Base-by-base conservation (phyloP, 2,797 vertebrate genomes). In the Meriones psammophilus region DNA sequence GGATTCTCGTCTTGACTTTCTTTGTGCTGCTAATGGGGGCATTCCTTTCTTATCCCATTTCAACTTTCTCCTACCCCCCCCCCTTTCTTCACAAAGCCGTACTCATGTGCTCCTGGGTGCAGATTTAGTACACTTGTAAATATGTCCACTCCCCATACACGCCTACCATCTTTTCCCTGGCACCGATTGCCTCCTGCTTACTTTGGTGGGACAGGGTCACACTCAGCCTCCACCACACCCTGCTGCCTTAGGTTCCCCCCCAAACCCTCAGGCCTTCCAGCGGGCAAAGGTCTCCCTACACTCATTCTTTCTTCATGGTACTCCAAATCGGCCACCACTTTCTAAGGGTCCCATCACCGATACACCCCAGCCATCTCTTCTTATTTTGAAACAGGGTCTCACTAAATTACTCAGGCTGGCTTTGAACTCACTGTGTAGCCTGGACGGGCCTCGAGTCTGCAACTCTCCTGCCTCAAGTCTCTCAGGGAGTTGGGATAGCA, bases 71-170 rank as follows among this genome's bases (percentile, higher is more conserved):
- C 60, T 62, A 36, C 46, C 62, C 56, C 14, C 14, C 56, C 56
- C 56, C 60, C 18, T 64, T 96, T 74, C 68, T 91, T 92, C 64
- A 10, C 74, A 56, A 95, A 93, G 60, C 89, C 66, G 33, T 1
- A 64, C 94, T 84, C 79, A 28, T 1, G 58, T 60, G 64, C 78
- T 88, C 50, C 87, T 15, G 80, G 10, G 54, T 74, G 78, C 74
- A 86, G 74, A 33, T 28, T 66, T 50, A 39, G 30, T 9, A 56
- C 46, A 28, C 12, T 18, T 1, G 24, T 46, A 36, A 30, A 28
- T 8, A 74, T 60, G n/a, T 42, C 50, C 46, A 18, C 68, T n/a
- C 39, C 33, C 12, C 3, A 0, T 30, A 14, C 2, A 24, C 42
- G 8, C 33, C 18, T 54, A 10, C 42, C 5, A 46, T 24, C 85